These are phyloP conservation scores for Acrocyrtus sp. DNA, from an alignment of 2,888 invertebrate species.

Conservation along the genomic window DNA sequence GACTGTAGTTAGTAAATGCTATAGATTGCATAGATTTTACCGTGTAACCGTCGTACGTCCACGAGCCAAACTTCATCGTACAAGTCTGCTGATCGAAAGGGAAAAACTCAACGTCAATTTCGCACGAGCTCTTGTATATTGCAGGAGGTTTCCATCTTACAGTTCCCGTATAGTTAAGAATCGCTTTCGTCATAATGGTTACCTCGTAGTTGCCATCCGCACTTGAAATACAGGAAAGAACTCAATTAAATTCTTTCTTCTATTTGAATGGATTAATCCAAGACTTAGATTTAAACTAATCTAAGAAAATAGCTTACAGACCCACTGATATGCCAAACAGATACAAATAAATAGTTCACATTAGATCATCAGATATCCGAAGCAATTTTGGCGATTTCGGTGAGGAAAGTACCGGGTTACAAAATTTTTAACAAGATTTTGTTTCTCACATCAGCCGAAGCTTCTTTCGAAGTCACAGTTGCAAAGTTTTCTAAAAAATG, in stretches of 20 bases:
- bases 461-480: too few species aligned
- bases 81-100: conserved; percentile 96
- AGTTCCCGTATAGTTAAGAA: conserved; percentile 90
- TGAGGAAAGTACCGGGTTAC: too few species aligned
- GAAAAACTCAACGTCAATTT: conserved; percentile 94
- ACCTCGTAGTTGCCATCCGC: conserved; percentile 98
- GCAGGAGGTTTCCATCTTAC: conserved; percentile 98
- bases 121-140: conserved; percentile 97
- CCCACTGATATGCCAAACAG: too few species aligned
- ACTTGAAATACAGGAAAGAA: conserved; percentile 70
- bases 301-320: background rate
- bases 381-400: too few species aligned
- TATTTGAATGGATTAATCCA: too few species aligned
- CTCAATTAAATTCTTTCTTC: conserved; percentile 4
- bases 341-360: too few species aligned
- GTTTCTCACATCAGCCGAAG: too few species aligned
- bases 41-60: conserved; percentile 96
- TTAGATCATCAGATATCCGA: too few species aligned
- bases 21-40: too few species aligned
- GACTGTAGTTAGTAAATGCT: too few species aligned
- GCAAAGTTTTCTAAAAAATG: too few species aligned
- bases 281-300: background rate
- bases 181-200: conserved; percentile 97
- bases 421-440: too few species aligned
- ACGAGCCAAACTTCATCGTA: conserved; percentile 94